phyloP scores from a whole-genome alignment of 2,797 vertebrate genomes.

The Cirrhinus molitorella region DNA sequence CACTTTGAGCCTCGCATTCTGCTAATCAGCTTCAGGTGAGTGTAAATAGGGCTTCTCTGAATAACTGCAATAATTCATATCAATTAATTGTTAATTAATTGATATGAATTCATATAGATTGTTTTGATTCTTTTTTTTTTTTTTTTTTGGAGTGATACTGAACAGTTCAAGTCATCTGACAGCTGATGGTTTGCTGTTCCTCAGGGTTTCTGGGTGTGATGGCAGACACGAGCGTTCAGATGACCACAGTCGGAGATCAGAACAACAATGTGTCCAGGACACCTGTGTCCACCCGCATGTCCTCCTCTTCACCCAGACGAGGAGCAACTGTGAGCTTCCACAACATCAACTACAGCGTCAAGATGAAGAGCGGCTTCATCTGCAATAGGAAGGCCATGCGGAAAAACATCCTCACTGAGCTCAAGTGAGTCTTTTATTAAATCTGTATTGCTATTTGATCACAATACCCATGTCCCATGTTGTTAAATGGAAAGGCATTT shows the following conservation, averaged over 20 bases:
- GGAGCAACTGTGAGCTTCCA: conserved; percentile 79
- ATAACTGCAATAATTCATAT: too few relatives aligned
- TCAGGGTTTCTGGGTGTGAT: neutral
- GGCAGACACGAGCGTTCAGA: conserved; percentile 1
- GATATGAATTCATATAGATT: too few relatives aligned
- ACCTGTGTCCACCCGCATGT: neutral
- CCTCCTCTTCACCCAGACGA: conserved; percentile 27
- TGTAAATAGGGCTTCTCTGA: neutral
- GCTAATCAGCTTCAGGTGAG: neutral
- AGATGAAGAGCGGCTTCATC: conserved; percentile 57
- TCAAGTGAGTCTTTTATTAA: conserved; percentile 73
- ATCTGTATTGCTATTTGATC: neutral
- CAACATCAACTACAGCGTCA: conserved; percentile 76
- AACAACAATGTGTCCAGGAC: neutral
- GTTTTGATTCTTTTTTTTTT: too few relatives aligned
- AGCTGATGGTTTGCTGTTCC: neutral
- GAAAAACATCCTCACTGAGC: conserved; percentile 78
- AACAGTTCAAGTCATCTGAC: neutral
- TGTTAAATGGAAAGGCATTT: neutral
- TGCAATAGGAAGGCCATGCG: conserved; percentile 59
- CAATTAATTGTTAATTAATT: too few relatives aligned
- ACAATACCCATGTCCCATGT: neutral
- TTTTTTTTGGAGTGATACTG: too few relatives aligned
- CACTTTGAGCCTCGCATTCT: neutral
- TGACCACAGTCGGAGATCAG: neutral